Percentiles rank a stretch among this genome's conserved stretches.
phyloP scores from a whole-genome alignment of 1,140 invertebrate species.

The Charaxes varanes region DNA sequence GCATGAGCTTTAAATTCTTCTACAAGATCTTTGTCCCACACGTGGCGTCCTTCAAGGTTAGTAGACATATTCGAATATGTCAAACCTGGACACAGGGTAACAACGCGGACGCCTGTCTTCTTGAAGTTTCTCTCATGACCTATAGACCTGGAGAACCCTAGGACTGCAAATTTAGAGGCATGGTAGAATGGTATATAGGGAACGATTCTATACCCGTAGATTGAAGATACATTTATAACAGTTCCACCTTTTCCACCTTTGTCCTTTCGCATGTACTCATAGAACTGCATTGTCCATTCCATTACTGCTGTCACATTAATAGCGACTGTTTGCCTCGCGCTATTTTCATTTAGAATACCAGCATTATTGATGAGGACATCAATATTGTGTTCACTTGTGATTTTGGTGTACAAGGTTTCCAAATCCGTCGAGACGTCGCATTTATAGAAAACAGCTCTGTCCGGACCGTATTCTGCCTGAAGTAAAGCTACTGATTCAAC shows the following conservation, averaged over 20 bases:
- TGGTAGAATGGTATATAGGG: slow-evolving; percentile 78
- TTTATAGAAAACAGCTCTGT: slow-evolving; percentile 59
- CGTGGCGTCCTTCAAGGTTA: slow-evolving; percentile 33
- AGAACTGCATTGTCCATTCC: slow-evolving; percentile 38
- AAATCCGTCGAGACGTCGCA: slow-evolving; percentile 70
- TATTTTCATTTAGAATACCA: slow-evolving; percentile 73
- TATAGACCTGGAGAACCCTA: slow-evolving; percentile 70
- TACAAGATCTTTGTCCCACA: slow-evolving; percentile 12
- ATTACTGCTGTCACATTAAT: slow-evolving; percentile 42
- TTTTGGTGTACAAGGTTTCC: slow-evolving; percentile 48
- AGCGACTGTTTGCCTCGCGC: slow-evolving; percentile 50
- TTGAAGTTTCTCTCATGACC: slow-evolving; percentile 72
- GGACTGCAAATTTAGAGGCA: slow-evolving; percentile 78
- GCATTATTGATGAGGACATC: slow-evolving; percentile 79
- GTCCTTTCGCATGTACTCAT: slow-evolving; percentile 74
- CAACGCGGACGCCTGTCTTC: slow-evolving; percentile 69
- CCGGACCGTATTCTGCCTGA: slow-evolving; percentile 54
- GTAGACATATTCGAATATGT: slow-evolving; percentile 56
- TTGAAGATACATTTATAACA: slow-evolving; percentile 79
- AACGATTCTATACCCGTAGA: slow-evolving; percentile 75
- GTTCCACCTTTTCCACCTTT: slow-evolving; percentile 77
- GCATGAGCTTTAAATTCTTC: slow-evolving; percentile 5
- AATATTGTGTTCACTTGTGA: slow-evolving; percentile 59
- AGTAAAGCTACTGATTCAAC: slow-evolving; percentile 19
- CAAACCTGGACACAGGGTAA: slow-evolving; percentile 74